Evolutionary conservation across 1,140 invertebrate genomes (phyloP).

Genomic region (Euwallacea similis): DNA sequence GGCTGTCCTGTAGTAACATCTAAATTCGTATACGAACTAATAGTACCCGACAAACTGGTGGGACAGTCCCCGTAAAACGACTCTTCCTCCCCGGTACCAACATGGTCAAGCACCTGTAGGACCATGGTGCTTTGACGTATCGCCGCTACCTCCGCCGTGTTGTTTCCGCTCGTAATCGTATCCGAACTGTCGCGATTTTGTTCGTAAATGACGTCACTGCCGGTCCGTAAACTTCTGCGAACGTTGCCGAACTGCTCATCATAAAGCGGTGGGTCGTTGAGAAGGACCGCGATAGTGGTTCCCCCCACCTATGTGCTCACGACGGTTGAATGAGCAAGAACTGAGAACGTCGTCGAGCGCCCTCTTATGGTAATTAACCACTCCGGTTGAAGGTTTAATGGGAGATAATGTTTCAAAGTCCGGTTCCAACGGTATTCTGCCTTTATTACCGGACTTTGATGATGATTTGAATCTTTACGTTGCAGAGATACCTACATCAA

Average conservation of each 20-base stretch:
- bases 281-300: slow-evolving; percentile 19
- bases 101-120: slow-evolving; percentile 54
- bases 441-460: slow-evolving; percentile 13
- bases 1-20: slow-evolving; percentile 51
- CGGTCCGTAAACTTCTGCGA: slow-evolving; percentile 25
- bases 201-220: slow-evolving; percentile 44
- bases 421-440: slow-evolving; percentile 8
- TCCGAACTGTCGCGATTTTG: slow-evolving; percentile 5
- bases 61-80: slow-evolving; percentile 55
- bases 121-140: slow-evolving; percentile 52
- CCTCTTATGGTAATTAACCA: slow-evolving; percentile 30
- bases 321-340: slow-evolving; percentile 39
- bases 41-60: slow-evolving; percentile 9
- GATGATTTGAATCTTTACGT: slow-evolving; percentile 9
- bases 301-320: slow-evolving; percentile 9
- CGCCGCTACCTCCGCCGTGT: slow-evolving; percentile 48
- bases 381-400: slow-evolving; percentile 10
- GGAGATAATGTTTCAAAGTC: slow-evolving; percentile 12
- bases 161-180: slow-evolving; percentile 32
- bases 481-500: not conserved
- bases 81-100: slow-evolving; percentile 50
- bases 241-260: slow-evolving; percentile 8
- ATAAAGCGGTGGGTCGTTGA: slow-evolving; percentile 15
- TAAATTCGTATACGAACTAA: slow-evolving; percentile 51
- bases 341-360: slow-evolving; percentile 20